Conservation (phyloP, 1,140 invertebrate species). For the Hyposmocoma kahamanoa region DNA sequence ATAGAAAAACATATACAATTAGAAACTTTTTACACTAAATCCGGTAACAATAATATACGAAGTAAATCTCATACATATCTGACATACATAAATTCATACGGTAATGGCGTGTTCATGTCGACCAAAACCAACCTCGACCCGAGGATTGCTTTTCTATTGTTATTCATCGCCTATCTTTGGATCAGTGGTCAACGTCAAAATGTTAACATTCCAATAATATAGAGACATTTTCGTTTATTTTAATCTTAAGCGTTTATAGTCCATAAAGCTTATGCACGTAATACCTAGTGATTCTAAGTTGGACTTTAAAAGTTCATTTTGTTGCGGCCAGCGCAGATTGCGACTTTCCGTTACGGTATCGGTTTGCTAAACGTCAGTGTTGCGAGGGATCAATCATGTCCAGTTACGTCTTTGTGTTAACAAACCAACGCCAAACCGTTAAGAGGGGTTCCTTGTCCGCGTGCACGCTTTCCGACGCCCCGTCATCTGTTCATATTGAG, state of each 20-base stretch:
- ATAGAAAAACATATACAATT: background rate
- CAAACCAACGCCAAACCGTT: slow-evolving; percentile 23
- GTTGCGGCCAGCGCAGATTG: background rate
- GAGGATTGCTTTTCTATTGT: slow-evolving; percentile 47
- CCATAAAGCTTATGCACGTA: background rate
- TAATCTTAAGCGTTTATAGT: background rate
- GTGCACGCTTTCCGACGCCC: slow-evolving; percentile 40
- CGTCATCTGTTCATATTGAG: slow-evolving; percentile 63
- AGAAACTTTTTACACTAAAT: background rate
- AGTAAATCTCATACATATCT: background rate
- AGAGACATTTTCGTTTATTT: slow-evolving; percentile 10
- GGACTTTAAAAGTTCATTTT: background rate
- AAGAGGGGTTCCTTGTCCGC: slow-evolving; percentile 62
- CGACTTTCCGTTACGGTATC: no score
- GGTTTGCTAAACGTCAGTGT: slow-evolving; percentile 1
- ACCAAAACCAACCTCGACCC: slow-evolving; percentile 16
- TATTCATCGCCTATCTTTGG: slow-evolving; percentile 44
- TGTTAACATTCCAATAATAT: slow-evolving; percentile 38
- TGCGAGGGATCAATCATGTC: slow-evolving; percentile 49
- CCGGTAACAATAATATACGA: background rate
- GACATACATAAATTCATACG: slow-evolving; percentile 61
- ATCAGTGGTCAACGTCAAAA: slow-evolving; percentile 37
- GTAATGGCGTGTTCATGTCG: slow-evolving; percentile 55
- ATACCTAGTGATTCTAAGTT: background rate
- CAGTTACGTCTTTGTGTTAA: slow-evolving; percentile 15